Percentiles rank a stretch among this genome's conserved stretches.
Evolutionary conservation across 1,140 invertebrate genomes (phyloP).

Genomic region (Microplitis demolitor): DNA sequence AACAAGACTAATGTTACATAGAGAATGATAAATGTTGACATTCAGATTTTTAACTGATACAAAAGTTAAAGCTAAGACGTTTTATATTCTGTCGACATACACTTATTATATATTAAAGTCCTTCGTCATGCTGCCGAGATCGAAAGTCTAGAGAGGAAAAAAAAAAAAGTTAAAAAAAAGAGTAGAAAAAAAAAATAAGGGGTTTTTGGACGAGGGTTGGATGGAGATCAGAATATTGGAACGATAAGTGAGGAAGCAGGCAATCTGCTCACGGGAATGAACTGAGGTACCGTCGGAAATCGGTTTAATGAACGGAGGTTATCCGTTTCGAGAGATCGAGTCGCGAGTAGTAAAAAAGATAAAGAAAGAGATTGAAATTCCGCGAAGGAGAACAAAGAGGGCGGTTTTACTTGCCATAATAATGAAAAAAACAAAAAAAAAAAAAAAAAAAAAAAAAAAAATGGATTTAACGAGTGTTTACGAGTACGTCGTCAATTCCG

Average conservation of each 20-base stretch:
- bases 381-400: too few species aligned
- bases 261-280: constrained; percentile 25
- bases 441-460: constrained; percentile 4
- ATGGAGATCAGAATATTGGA: constrained; percentile 19
- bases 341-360: background rate
- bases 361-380: background rate
- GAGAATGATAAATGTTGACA: constrained; percentile 25
- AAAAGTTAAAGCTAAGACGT: constrained; percentile 8
- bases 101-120: constrained; percentile 26
- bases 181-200: background rate
- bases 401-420: background rate
- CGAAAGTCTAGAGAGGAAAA: background rate
- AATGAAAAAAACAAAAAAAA: background rate
- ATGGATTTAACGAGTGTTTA: constrained; percentile 28
- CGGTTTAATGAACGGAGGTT: constrained; percentile 32
- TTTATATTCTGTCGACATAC: constrained; percentile 15
- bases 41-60: constrained; percentile 26
- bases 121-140: constrained; percentile 25
- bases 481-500: constrained; percentile 7
- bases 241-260: constrained; percentile 18
- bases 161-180: background rate
- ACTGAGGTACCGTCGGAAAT: constrained; percentile 30
- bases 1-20: background rate
- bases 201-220: background rate
- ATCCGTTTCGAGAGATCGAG: constrained; percentile 31